Percentiles rank a stretch among this genome's conserved stretches.
Evolutionary conservation across 2,888 invertebrate species (phyloP).

Genomic region (Caradrina kadenii): DNA sequence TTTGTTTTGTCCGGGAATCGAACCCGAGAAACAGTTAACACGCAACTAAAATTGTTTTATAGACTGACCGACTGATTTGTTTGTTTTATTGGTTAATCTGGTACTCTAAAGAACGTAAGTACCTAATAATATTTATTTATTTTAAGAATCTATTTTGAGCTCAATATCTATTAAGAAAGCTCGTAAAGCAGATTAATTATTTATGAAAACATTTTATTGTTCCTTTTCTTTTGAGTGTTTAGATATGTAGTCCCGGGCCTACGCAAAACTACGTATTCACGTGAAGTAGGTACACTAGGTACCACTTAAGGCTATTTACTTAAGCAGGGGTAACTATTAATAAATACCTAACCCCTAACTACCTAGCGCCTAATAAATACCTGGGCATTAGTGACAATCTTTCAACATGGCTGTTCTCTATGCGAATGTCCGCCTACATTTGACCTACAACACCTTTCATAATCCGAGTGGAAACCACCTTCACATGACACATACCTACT

Average conservation of each 20-base stretch:
- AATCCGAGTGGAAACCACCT: conserved; percentile 45
- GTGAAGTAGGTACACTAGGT: neutral
- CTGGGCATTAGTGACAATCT: conserved; percentile 10
- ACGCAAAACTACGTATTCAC: neutral
- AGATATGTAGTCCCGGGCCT: neutral
- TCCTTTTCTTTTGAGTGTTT: neutral
- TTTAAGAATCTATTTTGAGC: no score
- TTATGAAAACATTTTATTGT: neutral
- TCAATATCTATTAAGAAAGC: no score
- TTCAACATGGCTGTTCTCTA: conserved; percentile 5
- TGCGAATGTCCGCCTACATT: conserved; percentile 34
- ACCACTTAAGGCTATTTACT: neutral
- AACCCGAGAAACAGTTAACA: no score
- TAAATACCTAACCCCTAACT: neutral
- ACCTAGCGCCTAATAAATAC: neutral
- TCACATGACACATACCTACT: conserved; percentile 27
- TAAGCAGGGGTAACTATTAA: neutral
- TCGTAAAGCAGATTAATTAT: neutral
- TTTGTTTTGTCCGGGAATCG: no score
- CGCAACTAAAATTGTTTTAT: no score
- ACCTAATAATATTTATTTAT: neutral
- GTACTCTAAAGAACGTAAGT: neutral
- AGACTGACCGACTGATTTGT: no score
- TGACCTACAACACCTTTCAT: conserved; percentile 53
- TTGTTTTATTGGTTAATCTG: no score